Evolutionary conservation across 2,113 vertebrate species (phyloP), one percentile per base, ranked within the genome.

Genomic region (Paratilapia polleni): DNA sequence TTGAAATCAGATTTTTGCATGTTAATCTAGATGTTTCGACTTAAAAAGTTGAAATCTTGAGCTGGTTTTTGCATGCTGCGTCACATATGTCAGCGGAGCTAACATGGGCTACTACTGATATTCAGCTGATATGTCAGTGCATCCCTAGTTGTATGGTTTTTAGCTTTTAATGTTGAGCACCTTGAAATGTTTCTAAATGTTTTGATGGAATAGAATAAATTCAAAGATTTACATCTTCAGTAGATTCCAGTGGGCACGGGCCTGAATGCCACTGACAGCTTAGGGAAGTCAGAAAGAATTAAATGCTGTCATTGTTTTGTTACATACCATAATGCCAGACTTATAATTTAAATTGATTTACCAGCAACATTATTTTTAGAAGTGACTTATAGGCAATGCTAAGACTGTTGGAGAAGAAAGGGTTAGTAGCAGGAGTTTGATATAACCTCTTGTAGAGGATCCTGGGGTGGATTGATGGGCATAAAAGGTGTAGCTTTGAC

Each of bases 401-500:
- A 13, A 54, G 47, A n/a, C 1, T 8, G 11, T 73, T 73, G 66
- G 66, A 52, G 66, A 52, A 73, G 26, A 52, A 28, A 73, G 66
- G 12, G 24, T 52, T 52, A 31, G 26, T 73, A 28, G 47, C 43
- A 73, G 28, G 52, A 8, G 43, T 73, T 73, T 73, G 49, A n/a
- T 52, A 31, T 52, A 54, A 54, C 26, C 26, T 73, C 47, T 8
- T 34, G 68, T 54, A 73, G 43, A 52, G 17, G 66, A 73, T 31
- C 47, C 11, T 54, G 19, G 68, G 47, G 26, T 0, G 68, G 68
- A 54, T 34, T 73, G 68, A 73, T 73, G 68, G 47, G 47, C 68
- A 34, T 73, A 54, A 73, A 73, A 73, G 47, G 26, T 54, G 47
- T n/a, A 73, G 47, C 68, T 73, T 34, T 54, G 68, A 73, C 68